These are phyloP conservation scores for Synanthedon andrenaeformis DNA, from an alignment of 2,888 invertebrate genomes.

Conservation along the genomic window DNA sequence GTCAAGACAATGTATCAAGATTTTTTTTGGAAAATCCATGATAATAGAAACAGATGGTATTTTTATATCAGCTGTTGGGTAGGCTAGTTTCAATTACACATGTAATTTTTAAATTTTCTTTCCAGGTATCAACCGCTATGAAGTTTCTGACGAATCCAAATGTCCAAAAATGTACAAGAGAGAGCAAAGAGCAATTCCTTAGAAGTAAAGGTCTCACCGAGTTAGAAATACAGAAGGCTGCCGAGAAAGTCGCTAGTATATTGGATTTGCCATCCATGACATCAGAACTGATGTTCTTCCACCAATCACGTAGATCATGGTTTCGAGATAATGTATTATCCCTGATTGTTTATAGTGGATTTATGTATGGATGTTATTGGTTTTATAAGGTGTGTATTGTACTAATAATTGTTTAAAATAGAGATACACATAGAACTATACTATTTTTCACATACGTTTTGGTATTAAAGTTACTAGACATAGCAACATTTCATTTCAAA, in stretches of 20 bases:
- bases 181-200: constrained; percentile 84
- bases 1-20: no score
- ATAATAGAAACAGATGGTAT: no score
- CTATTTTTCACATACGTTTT: no score
- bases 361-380: constrained; percentile 82
- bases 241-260: constrained; percentile 72
- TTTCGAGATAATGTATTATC: constrained; percentile 79
- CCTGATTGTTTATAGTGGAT: constrained; percentile 80
- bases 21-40: no score
- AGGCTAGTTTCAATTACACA: no score
- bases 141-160: constrained; percentile 90
- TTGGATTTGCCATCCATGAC: constrained; percentile 47
- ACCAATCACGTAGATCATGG: constrained; percentile 44
- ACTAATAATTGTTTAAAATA: background rate
- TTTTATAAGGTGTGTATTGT: constrained; percentile 79
- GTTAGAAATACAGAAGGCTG: constrained; percentile 79
- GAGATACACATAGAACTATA: no score
- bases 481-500: background rate
- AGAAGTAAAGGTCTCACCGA: constrained; percentile 82
- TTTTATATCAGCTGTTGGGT: no score
- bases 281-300: constrained; percentile 54
- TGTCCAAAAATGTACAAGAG: constrained; percentile 79
- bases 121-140: constrained; percentile 85
- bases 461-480: background rate
- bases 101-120: constrained; percentile 4